Conservation (phyloP, 2,113 vertebrate species). For the Parotia lawesii region DNA sequence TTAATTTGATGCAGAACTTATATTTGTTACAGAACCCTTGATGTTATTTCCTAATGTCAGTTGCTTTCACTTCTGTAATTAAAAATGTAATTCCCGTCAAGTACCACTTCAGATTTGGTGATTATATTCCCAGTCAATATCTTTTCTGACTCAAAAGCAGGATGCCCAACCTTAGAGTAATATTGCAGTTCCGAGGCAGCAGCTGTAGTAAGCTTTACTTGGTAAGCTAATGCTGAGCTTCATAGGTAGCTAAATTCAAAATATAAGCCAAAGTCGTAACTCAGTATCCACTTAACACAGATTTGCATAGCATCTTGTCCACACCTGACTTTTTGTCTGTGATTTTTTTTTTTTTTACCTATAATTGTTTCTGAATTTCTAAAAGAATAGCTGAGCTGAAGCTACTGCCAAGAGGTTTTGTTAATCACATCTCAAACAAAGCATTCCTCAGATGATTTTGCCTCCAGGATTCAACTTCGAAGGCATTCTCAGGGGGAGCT, state of each 20-base stretch:
- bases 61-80: background rate
- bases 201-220: background rate
- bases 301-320: background rate
- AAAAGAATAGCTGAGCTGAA: background rate
- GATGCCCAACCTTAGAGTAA: background rate
- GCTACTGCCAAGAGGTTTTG: background rate
- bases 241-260: background rate
- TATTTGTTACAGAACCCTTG: background rate
- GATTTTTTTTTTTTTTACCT: background rate
- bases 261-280: background rate
- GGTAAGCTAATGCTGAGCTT: background rate
- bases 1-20: background rate
- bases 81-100: background rate
- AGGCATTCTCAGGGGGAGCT: background rate
- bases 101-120: background rate
- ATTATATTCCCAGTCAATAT: background rate
- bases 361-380: background rate
- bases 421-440: background rate
- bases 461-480: background rate
- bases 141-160: background rate
- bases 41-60: background rate
- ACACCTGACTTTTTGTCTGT: background rate
- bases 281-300: background rate
- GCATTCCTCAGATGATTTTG: background rate
- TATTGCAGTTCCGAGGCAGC: background rate